Percentiles rank a stretch among this genome's conserved stretches.
These are phyloP conservation scores for silkworm (Bombyx mori) DNA, from an alignment of 1,140 invertebrate species.

Conservation along the genomic window ASM3026992v2 NC_085128.1:8886501-8887000, in stretches of 20 bases:
- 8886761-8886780: constrained; percentile 84
- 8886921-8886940: constrained; percentile 97
- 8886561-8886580: constrained; percentile 49
- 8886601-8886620: constrained; percentile 6
- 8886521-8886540: constrained; percentile 49
- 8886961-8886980: constrained; percentile 97
- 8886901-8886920: constrained; percentile 56
- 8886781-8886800: constrained; percentile 85
- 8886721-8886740: constrained; percentile 76
- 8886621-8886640: constrained; percentile 7
- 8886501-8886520: constrained; percentile 42
- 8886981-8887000: constrained; percentile 92
- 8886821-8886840: constrained; percentile 81
- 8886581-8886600: constrained; percentile 65
- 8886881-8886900: neutral
- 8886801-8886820: constrained; percentile 81
- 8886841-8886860: constrained; percentile 59
- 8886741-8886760: constrained; percentile 83
- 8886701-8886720: constrained; percentile 71
- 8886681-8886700: constrained; percentile 76
- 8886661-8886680: constrained; percentile 75
- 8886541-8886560: constrained; percentile 55
- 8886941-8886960: constrained; percentile 95
- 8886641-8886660: neutral
- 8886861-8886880: neutral